Base-by-base conservation (phyloP, 2,797 vertebrate species). In the Arrhamphus sclerolepis region DNA sequence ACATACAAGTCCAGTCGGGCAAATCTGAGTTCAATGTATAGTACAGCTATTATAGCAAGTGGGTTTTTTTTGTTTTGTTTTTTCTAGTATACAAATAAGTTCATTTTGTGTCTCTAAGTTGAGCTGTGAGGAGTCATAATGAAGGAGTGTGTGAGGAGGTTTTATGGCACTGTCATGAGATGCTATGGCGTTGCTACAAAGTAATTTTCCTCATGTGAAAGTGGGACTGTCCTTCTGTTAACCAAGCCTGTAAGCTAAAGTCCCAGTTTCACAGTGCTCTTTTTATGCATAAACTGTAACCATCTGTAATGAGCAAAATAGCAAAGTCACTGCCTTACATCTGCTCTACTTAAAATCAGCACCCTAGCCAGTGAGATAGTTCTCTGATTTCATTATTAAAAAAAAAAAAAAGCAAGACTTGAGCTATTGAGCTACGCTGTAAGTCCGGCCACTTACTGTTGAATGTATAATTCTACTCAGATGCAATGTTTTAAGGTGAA, bases 101-200 rank as follows among this genome's bases (percentile, higher is more conserved):
- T n/a, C 19, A 20, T 2, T 18, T 52, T 28, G 16, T 26, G 16
- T 22, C 28, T 21, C 2, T 14, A 49, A 22, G 4, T 14, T 16
- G 7, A 49, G 31, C 20, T 54, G 7, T 19, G 18, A 55, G 42
- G 19, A 59, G 16, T n/a, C n/a, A 24, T 6, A 28, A 40, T 22
- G 10, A 1, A 1, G 3, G 31, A 46, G 20, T 55, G 18, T 6
- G 24, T 24, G 14, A 34, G 18, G 19, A 5, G 31, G 6, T 31
- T 46, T 64, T 56, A 56, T 57, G 44, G 24, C 26, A 18, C 16
- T 0, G 49, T 70, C 49, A 64, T 19, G 31, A 58, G 61, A 58
- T 46, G 28, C 31, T 46, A n/a, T 42, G 14, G 5, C 13, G 19
- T 31, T n/a, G n/a, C 24, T 20, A 11, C 41, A 62, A 56, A 46